These are phyloP conservation scores for Noturus placidus DNA, from an alignment of 2,113 vertebrate genomes.

Conservation along the genomic window DNA sequence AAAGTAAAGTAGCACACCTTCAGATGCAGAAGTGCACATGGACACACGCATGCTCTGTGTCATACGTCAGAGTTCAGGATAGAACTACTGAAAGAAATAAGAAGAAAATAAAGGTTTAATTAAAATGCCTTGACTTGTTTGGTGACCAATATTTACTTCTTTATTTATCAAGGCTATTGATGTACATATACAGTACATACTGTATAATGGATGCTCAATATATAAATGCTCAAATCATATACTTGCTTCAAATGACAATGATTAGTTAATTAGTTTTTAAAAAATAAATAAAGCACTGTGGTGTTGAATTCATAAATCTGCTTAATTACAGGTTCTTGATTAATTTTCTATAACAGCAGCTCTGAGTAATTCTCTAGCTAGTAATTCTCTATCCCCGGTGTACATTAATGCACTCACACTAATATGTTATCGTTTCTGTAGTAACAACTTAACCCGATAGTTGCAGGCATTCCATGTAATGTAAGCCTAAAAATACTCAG, in stretches of 20 bases:
- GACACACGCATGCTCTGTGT: background rate
- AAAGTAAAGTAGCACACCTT: constrained; percentile 31
- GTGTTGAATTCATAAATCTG: background rate
- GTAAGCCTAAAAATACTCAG: too few species aligned
- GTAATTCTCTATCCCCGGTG: background rate
- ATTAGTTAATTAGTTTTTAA: background rate
- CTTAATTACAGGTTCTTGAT: background rate
- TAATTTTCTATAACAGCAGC: background rate
- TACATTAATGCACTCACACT: background rate
- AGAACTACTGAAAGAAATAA: background rate
- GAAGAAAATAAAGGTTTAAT: background rate
- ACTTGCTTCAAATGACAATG: background rate
- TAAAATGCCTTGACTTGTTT: background rate
- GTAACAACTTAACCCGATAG: too few species aligned
- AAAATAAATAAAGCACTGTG: background rate
- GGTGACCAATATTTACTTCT: background rate
- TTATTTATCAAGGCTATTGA: background rate
- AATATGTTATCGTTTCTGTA: too few species aligned
- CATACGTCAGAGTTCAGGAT: background rate
- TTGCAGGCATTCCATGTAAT: too few species aligned
- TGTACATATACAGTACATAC: background rate
- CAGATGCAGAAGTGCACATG: constrained; percentile 32
- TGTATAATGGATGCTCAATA: background rate
- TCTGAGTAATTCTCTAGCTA: background rate
- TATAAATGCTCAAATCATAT: background rate